Conservation (phyloP, 2,888 invertebrate species). For the Trissolcus brochymenae region DNA sequence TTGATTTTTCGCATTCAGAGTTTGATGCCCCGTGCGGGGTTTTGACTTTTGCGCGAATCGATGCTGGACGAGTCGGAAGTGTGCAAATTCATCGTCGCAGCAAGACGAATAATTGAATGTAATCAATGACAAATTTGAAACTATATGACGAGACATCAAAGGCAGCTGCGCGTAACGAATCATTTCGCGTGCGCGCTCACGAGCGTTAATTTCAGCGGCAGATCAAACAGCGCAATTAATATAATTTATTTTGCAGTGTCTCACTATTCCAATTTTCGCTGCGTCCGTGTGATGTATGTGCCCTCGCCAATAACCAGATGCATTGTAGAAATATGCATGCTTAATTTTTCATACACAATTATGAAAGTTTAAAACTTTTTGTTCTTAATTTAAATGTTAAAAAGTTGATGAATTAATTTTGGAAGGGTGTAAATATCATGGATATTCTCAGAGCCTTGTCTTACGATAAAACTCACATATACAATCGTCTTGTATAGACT, state of each 20-base stretch:
- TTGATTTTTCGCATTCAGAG: slow-evolving; percentile 4
- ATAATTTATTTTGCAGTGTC: slow-evolving; percentile 62
- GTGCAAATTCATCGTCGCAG: slow-evolving; percentile 28
- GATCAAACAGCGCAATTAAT: slow-evolving; percentile 64
- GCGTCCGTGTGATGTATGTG: slow-evolving; percentile 31
- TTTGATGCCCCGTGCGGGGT: not conserved
- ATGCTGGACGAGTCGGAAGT: slow-evolving; percentile 28
- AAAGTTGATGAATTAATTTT: too few species aligned
- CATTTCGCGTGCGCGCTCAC: slow-evolving; percentile 58
- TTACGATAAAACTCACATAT: slow-evolving; percentile 60
- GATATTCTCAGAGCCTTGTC: slow-evolving; percentile 18
- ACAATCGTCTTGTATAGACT: slow-evolving; percentile 48
- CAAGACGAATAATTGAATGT: slow-evolving; percentile 57
- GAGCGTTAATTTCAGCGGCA: slow-evolving; percentile 62
- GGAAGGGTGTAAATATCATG: too few species aligned
- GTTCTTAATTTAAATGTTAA: too few species aligned
- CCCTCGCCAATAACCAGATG: slow-evolving; percentile 20
- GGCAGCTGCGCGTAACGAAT: slow-evolving; percentile 61
- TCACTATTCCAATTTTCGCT: slow-evolving; percentile 42
- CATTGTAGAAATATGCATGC: slow-evolving; percentile 37
- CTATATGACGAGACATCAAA: slow-evolving; percentile 58
- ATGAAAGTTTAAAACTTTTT: too few species aligned
- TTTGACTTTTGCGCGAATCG: slow-evolving; percentile 41
- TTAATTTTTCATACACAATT: slow-evolving; percentile 27
- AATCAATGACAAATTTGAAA: slow-evolving; percentile 59